Base-by-base conservation (phyloP, 2,888 invertebrate species). In the Drosophila pseudotakahashii region DNA sequence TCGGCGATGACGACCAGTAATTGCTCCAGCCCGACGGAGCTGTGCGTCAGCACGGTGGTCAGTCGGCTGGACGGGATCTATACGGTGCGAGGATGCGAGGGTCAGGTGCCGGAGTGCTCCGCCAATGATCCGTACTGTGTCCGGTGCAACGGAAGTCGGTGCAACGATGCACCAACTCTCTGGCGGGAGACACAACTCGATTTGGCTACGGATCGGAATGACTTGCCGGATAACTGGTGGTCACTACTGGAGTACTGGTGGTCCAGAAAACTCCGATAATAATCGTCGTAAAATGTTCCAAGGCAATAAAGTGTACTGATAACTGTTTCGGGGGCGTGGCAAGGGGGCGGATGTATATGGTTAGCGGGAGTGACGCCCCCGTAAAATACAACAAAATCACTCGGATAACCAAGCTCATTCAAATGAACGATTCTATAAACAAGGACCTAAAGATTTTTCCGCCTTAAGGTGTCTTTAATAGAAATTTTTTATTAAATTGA, bases 61-160 rank as follows among this genome's bases (percentile, higher is more conserved):
- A 83, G 70, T 10, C 84, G 82, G 0, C 48, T 88, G 9, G 75
- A 88, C 42, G 32, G 83, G 10, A 68, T 84, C 0, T 90, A 90
- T 44, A 87, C 89, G 14, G 71, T 90, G 14, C 81, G 90, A 0
- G 90, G 90, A 7, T 91, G 91, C 69, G 78, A 82, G 4, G 61
- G 75, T 1, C 66, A 87, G 36, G 81, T 90, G 10, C 78, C 77
- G 37, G 90, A 91, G 45, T 91, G 90, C 54, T 88, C 78, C 3
- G 53, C 63, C 36, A 88, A 82, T 42, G 91, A 90, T 85, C 91
- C 89, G 7, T 89, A 82, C 62, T 91, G 91, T 62, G 85, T 86
- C 1, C 81, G 86, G 11, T 90, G 91, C 63, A 89, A 89, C 45
- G 90, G 91, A 23, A 89, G 83, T 34, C 70, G 90, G 2, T 90